Evolutionary conservation across 2,888 invertebrate species (phyloP), one percentile per base, ranked within the genome.

Genomic region (Microctonus brassicae): DNA sequence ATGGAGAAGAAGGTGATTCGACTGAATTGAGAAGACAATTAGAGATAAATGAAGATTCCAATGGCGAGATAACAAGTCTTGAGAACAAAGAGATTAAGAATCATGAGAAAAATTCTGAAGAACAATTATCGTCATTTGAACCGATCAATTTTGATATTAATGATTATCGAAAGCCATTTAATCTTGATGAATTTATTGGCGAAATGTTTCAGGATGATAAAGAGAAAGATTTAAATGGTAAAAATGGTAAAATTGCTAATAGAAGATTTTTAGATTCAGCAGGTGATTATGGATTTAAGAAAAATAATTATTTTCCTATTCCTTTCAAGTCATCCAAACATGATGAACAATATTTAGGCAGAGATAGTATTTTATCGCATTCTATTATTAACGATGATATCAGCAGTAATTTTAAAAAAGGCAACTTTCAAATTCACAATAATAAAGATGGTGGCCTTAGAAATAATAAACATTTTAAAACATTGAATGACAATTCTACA

Each of bases 51-150:
- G 68, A 70, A 26, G 20, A 36, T 55, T 52, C 47, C 1, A 85
- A 86, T 63, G 87, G 84, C 17, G 86, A 87, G 3, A 67, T 85
- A 62, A 87, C 88, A 53, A 79, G 82, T 29, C n/a, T 10, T 39
- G 39, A 65, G 0, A 36, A 29, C 58, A 58, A 58, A 29, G 29
- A 34, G n/a, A 3, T 47, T 58, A 29, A 58, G 20, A 20, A 58
- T 39, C 17, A 57, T 36, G 36, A 17, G 10, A 67, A 69, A 62
- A 61, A 68, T 52, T 47, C 58, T 29, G 29, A n/a, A 22, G 69
- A 62, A 24, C 34, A 55, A 55, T 61, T n/a, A 60, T 65, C 33
- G 34, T 29, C 29, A 17, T 73, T 71, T n/a, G 64, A 70, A 17
- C 70, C 75, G 1, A 60, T 77, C 26, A 62, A 78, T 13, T 83